Evolutionary conservation across 2,797 vertebrate genomes (phyloP).

Genomic region (Pangasius mekongensis): DNA sequence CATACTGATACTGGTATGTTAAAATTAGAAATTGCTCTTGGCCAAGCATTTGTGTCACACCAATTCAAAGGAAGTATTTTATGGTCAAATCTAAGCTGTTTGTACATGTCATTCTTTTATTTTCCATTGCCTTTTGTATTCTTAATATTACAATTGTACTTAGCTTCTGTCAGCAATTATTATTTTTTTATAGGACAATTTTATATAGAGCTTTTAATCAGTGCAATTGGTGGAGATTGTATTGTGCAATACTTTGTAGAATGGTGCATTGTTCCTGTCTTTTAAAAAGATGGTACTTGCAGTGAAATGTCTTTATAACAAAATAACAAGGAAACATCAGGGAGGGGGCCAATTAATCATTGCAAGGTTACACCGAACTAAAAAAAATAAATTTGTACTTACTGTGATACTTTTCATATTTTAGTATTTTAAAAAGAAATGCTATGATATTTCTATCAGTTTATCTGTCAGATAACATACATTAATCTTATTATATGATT

Average conservation of each 20-base stretch:
- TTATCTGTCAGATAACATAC: constrained; percentile 9
- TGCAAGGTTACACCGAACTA: constrained; percentile 39
- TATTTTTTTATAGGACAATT: constrained; percentile 55
- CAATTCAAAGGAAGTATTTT: constrained; percentile 63
- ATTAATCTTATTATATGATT: constrained; percentile 37
- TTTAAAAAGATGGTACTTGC: constrained; percentile 63
- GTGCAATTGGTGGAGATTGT: constrained; percentile 67
- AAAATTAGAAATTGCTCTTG: constrained; percentile 64
- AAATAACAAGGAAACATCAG: constrained; percentile 39
- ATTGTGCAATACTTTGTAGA: constrained; percentile 79
- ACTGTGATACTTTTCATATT: constrained; percentile 49
- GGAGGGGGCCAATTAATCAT: constrained; percentile 62
- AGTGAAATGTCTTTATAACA: constrained; percentile 28
- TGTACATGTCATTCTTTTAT: constrained; percentile 52
- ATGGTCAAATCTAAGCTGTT: constrained; percentile 61
- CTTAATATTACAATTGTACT: constrained; percentile 68
- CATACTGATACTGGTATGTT: constrained; percentile 59
- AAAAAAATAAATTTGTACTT: neutral
- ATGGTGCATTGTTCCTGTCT: constrained; percentile 66
- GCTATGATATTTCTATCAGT: constrained; percentile 1
- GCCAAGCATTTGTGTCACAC: constrained; percentile 32
- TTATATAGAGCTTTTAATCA: constrained; percentile 70
- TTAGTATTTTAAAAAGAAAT: constrained; percentile 28
- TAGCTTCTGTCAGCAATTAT: constrained; percentile 64
- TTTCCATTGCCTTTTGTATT: constrained; percentile 79